Evolutionary conservation across 2,797 vertebrate species (phyloP).

Genomic region (Phoebastria nigripes): DNA sequence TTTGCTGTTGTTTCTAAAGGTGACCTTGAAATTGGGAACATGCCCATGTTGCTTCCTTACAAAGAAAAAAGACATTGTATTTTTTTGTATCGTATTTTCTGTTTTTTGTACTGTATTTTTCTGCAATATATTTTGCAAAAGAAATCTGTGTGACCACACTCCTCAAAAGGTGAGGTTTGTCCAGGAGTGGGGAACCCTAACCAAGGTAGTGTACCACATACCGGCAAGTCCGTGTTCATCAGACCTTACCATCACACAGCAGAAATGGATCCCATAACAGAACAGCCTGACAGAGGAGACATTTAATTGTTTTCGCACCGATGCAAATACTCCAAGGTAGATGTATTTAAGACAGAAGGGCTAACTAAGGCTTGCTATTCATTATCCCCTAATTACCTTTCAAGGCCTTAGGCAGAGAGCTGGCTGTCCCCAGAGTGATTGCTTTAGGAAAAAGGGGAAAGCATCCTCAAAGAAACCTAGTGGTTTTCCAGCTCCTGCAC

Average conservation of each 20-base stretch:
- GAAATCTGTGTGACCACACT: not conserved
- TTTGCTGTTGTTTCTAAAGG: not conserved
- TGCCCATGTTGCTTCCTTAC: not conserved
- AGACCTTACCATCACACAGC: not conserved
- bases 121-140: not conserved
- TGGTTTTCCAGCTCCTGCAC: not conserved
- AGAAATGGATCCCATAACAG: not conserved
- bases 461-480: not conserved
- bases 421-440: not conserved
- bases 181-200: not conserved
- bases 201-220: not conserved
- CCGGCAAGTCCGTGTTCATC: rapidly evolving
- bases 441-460: not conserved
- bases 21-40: not conserved
- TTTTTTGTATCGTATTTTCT: too few relatives aligned
- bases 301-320: not conserved
- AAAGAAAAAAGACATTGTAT: not conserved
- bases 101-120: not conserved
- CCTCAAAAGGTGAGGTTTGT: not conserved
- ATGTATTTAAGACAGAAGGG: not conserved
- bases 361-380: not conserved
- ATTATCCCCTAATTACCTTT: not conserved
- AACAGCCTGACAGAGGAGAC: not conserved
- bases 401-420: not conserved
- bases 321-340: not conserved